Base-by-base conservation (phyloP, 2,797 vertebrate species). In the Bufotes viridis region DNA sequence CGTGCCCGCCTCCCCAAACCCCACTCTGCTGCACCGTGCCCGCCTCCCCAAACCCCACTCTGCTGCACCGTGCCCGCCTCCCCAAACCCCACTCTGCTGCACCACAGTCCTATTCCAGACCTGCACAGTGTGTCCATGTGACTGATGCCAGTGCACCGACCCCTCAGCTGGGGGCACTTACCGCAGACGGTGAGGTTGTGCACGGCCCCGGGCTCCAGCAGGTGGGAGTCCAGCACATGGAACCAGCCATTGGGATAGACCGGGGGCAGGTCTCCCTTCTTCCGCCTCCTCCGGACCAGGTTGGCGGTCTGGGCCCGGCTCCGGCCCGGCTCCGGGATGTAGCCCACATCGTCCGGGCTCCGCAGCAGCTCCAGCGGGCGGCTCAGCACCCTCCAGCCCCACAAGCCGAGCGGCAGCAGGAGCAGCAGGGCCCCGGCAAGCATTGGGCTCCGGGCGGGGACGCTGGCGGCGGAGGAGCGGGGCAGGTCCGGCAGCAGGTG, bases 211-310 rank as follows among this genome's bases (percentile, higher is more conserved):
- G 86, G 92, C 34, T 90, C 83, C 92, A 97, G 93, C 93, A 92
- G 91, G 90, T 90, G 92, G 0, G 97, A 96, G 92, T 95, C 95
- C 91, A 97, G 89, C 15, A 96, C 92, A 0, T 95, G 93, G 92
- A 94, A 96, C 96, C 96, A 97, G 88, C 96, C 96, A 90, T 96
- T 96, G 3, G 97, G 97, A 81, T 94, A 98, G 3, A 96, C 92
- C 0, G 97, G 96, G 0, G 96, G 96, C 76, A 95, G 91, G 0
- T 94, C 95, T 0, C 96, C 96, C 3, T 91, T 91, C 63, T 94
- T 95, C 81, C 95, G 94, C 90, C 95, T 86, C 74, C 94, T 92
- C 18, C 95, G 94, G n/a, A 94, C 94, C 22, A 96, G 92, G 90
- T 94, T 95, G 0, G 96, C 94, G 0, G 93, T 93, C 83, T 92